These are phyloP conservation scores for Alligator mississippiensis DNA, from an alignment of 2,113 vertebrate genomes.

Conservation along the genomic window DNA sequence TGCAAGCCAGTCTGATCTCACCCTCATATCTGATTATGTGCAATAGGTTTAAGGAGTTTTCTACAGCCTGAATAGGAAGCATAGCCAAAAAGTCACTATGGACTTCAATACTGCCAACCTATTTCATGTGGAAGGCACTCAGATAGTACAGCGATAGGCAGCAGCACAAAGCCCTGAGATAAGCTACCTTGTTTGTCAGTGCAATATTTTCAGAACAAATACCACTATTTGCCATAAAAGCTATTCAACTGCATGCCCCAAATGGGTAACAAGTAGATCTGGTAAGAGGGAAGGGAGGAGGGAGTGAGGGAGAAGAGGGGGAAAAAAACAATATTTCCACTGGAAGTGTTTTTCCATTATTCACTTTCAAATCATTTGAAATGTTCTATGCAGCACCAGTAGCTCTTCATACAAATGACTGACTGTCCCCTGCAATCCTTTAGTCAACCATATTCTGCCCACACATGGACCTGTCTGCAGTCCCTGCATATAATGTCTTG, in stretches of 20 bases:
- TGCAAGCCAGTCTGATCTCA: conserved; percentile 1
- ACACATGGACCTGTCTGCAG: neutral
- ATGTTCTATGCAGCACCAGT: neutral
- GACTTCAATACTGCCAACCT: accelerated
- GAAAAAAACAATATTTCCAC: neutral
- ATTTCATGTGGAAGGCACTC: neutral
- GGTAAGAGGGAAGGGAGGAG: neutral
- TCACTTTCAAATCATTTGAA: neutral
- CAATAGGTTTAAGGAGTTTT: conserved; percentile 9
- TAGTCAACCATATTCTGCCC: neutral
- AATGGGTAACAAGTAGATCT: neutral
- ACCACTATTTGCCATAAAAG: neutral
- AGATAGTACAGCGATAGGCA: neutral
- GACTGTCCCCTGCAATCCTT: neutral
- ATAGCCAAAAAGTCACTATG: conserved; percentile 38
- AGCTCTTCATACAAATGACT: neutral
- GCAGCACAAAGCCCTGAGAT: neutral
- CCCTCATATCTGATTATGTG: neutral
- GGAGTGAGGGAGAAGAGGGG: neutral
- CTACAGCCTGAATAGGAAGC: neutral
- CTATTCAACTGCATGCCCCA: neutral
- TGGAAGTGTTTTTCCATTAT: neutral
- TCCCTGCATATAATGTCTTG: neutral
- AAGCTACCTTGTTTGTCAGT: neutral
- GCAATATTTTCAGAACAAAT: neutral